Conservation (phyloP, 2,888 invertebrate genomes). For the Lasius fuliginosus region DNA sequence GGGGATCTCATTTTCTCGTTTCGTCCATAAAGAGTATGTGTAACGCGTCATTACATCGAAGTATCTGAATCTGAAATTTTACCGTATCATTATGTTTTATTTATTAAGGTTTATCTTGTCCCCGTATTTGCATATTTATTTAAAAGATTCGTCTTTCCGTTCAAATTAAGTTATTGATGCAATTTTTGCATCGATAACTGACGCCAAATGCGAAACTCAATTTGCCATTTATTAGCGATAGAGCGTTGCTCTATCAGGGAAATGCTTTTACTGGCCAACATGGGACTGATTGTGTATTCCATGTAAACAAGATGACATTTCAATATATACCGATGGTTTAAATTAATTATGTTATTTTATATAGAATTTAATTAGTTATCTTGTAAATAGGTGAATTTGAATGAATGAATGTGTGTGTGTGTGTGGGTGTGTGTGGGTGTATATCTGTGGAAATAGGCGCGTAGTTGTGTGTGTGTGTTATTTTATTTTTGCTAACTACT, state of each 20-base stretch:
- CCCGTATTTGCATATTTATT: slow-evolving; percentile 25
- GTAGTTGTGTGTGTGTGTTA: neutral
- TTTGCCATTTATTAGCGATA: slow-evolving; percentile 34
- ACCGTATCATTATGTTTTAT: neutral
- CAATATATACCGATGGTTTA: neutral
- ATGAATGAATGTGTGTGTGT: neutral
- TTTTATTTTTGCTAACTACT: neutral
- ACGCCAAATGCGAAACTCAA: slow-evolving; percentile 21
- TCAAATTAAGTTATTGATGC: slow-evolving; percentile 25
- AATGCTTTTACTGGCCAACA: neutral
- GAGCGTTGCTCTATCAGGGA: neutral
- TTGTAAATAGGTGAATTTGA: neutral
- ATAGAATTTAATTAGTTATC: neutral
- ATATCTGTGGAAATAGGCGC: neutral
- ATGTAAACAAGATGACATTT: slow-evolving; percentile 10
- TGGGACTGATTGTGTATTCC: neutral
- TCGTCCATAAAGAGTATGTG: slow-evolving; percentile 5
- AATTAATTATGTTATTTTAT: slow-evolving; percentile 21
- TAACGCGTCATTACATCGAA: slow-evolving; percentile 19
- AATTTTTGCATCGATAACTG: slow-evolving; percentile 25
- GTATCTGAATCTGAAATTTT: neutral
- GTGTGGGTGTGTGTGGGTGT: too few relatives aligned
- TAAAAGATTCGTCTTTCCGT: neutral
- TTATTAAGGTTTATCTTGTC: neutral
- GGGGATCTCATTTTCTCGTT: neutral